These are phyloP conservation scores for Amphiura filiformis DNA, from an alignment of 35 echinoderm and acorn worm genomes.

Conservation along the genomic window DNA sequence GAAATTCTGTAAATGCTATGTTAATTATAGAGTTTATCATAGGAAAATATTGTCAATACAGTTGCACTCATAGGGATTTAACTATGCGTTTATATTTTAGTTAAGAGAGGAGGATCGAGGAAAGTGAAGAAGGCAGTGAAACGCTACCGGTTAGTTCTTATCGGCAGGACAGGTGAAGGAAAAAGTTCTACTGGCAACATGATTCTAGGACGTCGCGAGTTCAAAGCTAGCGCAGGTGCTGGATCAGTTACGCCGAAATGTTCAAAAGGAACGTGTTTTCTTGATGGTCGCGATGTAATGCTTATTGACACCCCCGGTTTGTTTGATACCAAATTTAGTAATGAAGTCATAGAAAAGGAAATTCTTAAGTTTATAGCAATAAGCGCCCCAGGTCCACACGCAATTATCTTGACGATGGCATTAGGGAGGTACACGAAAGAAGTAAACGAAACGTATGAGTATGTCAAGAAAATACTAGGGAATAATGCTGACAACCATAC, in stretches of 20 bases:
- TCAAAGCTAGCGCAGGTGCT: not conserved
- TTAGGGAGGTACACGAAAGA: not conserved
- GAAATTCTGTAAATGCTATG: too few relatives aligned
- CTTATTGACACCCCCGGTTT: constrained; percentile 15
- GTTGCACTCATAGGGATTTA: too few relatives aligned
- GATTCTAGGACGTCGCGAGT: not conserved
- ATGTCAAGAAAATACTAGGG: not conserved
- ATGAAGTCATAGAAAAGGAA: not conserved
- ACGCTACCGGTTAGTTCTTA: not conserved
- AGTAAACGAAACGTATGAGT: not conserved
- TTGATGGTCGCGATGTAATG: not conserved
- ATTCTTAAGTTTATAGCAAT: not conserved
- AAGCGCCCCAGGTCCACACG: not conserved
- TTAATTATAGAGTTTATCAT: too few relatives aligned
- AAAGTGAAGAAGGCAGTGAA: too few relatives aligned
- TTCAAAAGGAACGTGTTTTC: not conserved
- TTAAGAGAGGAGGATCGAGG: too few relatives aligned
- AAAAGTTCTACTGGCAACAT: constrained; percentile 23
- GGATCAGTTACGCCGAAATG: not conserved
- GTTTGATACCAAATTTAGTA: not conserved
- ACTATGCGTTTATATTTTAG: too few relatives aligned
- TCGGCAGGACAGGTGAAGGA: constrained; percentile 6
- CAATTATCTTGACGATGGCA: not conserved
- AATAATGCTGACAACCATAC: not conserved
- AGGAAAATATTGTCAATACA: too few relatives aligned